phyloP scores from a whole-genome alignment of 2,113 vertebrate species.

The Ibidorhyncha struthersii region DNA sequence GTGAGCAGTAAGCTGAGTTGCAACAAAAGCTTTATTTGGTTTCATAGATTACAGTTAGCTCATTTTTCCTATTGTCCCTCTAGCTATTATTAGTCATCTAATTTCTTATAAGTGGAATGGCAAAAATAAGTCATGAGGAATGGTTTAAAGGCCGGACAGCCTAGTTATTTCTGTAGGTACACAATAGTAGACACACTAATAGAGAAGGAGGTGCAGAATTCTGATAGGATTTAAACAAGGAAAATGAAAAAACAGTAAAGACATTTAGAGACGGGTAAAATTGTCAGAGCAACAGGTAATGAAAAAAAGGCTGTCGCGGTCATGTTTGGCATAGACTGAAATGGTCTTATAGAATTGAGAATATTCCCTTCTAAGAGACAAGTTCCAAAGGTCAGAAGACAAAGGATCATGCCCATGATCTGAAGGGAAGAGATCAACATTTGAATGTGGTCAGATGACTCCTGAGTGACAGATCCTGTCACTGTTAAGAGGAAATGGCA shows the following conservation, averaged over 20 bases:
- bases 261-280: background rate
- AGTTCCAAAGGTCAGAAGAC: background rate
- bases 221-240: background rate
- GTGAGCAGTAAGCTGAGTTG: too few species aligned
- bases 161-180: background rate
- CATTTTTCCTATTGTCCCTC: background rate
- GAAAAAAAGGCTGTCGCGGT: background rate
- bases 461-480: background rate
- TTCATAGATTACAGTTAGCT: background rate
- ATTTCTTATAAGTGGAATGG: background rate
- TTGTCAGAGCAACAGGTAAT: background rate
- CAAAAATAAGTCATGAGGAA: background rate
- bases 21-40: too few species aligned
- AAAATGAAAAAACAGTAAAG: background rate
- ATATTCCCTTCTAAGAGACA: background rate
- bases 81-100: background rate
- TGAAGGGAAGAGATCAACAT: background rate
- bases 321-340: background rate
- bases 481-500: background rate
- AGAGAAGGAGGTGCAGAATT: background rate
- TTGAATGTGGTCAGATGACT: background rate
- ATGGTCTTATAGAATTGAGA: background rate
- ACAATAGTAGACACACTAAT: background rate
- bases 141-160: background rate
- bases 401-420: background rate